Evolutionary conservation across 2,797 vertebrate genomes (phyloP).

Genomic region (Phataginus tetradactyla): DNA sequence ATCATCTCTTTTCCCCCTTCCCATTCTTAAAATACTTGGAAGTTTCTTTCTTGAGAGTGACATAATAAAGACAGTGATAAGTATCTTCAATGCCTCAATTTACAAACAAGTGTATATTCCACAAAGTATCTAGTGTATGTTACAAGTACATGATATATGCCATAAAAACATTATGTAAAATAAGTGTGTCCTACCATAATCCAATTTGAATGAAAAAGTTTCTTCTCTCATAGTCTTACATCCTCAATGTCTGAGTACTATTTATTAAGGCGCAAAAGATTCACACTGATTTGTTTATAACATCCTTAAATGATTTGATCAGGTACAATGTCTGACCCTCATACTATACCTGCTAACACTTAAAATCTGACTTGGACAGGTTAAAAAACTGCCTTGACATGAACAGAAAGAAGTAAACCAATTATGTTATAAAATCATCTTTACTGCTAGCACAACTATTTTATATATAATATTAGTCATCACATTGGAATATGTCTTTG

Average conservation of each 20-base stretch:
- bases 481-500: conserved; percentile 37
- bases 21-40: not conserved
- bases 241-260: not conserved
- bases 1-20: not conserved
- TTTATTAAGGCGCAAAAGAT: not conserved
- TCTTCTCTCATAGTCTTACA: not conserved
- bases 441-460: not conserved
- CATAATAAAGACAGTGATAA: not conserved
- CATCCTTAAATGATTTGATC: not conserved
- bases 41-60: not conserved
- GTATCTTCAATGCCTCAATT: not conserved
- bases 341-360: not conserved
- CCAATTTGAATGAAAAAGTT: not conserved
- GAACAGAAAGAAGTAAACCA: not conserved
- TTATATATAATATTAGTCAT: conserved; percentile 62
- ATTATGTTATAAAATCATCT: not conserved
- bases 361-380: not conserved
- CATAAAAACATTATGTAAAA: not conserved
- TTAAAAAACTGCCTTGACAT: conserved; percentile 2
- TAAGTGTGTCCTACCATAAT: not conserved
- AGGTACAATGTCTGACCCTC: not conserved
- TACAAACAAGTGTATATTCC: not conserved
- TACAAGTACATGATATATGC: not conserved
- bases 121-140: not conserved
- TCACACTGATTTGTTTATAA: not conserved